Evolutionary conservation across 2,797 vertebrate genomes (phyloP), one percentile per base, ranked within the genome.

Genomic region (Myiotriccus ornatus): DNA sequence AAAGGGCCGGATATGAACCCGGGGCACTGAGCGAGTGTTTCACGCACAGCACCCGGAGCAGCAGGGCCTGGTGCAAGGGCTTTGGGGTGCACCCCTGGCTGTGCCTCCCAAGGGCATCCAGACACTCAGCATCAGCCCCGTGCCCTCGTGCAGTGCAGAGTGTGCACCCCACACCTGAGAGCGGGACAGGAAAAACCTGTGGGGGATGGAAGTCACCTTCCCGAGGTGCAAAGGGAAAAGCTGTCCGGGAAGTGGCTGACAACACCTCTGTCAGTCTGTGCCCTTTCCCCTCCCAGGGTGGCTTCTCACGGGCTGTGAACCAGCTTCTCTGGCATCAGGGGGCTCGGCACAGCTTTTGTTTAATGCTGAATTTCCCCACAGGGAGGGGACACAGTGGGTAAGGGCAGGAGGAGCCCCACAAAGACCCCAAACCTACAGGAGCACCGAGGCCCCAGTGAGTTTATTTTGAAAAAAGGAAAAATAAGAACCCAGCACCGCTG

Each of bases 401-500:
- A 1, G 4, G 25, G 15, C 77, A 76, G 57, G 39, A 85, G 84
- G 46, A 93, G 10, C n/a, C 46, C 39, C 19, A 2, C 2, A 6
- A 63, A 60, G 14, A 88, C 35, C 43, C 44, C 83, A 25, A 53
- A 62, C n/a, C 68, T 59, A 52, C 64, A 60, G 47, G 64, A 84
- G 24, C 2, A 0, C 41, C 2, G 1, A 71, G n/a, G 30, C 6
- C 23, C 9, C 6, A 1, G 3, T 0, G 1, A 43, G 22, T 47
- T 80, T 53, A 34, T 75, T 81, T 23, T 24, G 14, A 32, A 53
- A 44, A 65, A 50, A 62, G 2, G 5, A 32, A 17, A 62, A 8
- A 2, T 15, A 22, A 82, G n/a, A 75, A 1, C 16, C 56, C 37
- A 53, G 19, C 17, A 14, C 6, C 0, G 0, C 23, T 0, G 0